phyloP scores from a whole-genome alignment of 1,140 invertebrate genomes.

The Schmidtea mediterranea region DNA sequence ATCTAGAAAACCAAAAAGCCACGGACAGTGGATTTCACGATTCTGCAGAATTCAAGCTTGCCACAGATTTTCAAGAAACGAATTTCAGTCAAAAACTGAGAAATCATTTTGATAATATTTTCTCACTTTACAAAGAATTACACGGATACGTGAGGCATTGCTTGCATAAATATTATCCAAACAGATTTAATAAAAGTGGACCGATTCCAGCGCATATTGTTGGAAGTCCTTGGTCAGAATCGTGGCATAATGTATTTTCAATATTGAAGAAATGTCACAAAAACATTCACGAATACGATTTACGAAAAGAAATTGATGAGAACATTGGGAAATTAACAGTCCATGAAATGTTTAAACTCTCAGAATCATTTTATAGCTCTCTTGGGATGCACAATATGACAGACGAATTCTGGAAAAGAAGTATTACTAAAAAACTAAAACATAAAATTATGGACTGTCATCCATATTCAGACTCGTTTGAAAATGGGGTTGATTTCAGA shows the following conservation, averaged over 20 bases:
- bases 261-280: too few species aligned
- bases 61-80: constrained; percentile 14
- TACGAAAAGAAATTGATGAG: too few species aligned
- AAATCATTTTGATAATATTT: constrained; percentile 48
- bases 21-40: constrained; percentile 34
- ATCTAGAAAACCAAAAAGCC: constrained; percentile 49
- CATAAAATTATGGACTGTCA: constrained; percentile 48
- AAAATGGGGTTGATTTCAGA: constrained; percentile 26
- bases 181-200: not conserved
- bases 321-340: too few species aligned
- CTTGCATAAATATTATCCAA: constrained; percentile 14
- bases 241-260: too few species aligned
- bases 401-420: constrained; percentile 31
- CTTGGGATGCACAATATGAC: constrained; percentile 55
- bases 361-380: constrained; percentile 61
- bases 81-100: constrained; percentile 35
- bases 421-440: constrained; percentile 30
- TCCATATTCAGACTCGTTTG: constrained; percentile 50
- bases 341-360: too few species aligned
- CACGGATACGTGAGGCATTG: constrained; percentile 19
- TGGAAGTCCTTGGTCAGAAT: too few species aligned
- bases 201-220: not conserved
- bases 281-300: too few species aligned
- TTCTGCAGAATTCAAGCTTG: constrained; percentile 5
- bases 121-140: constrained; percentile 31